Conservation (phyloP, 2,113 vertebrate genomes). For the Ammodytes marinus region DNA sequence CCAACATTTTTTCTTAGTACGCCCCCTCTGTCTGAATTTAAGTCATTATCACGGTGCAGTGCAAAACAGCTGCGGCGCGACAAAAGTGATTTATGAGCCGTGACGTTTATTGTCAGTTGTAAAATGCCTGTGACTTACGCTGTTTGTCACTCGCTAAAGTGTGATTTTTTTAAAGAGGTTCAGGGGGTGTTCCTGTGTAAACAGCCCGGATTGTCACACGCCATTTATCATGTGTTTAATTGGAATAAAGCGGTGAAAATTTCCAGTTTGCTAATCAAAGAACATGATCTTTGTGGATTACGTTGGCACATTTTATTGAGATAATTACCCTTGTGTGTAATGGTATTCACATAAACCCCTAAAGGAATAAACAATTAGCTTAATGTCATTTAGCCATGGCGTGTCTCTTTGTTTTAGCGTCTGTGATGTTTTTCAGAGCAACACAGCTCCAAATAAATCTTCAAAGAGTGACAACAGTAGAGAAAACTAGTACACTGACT, state of each 20-base stretch:
- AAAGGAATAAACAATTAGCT: slow-evolving; percentile 64
- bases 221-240: slow-evolving; percentile 74
- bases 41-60: slow-evolving; percentile 69
- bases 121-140: slow-evolving; percentile 70
- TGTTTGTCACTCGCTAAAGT: slow-evolving; percentile 61
- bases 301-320: slow-evolving; percentile 50
- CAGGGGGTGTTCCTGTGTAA: slow-evolving; percentile 62
- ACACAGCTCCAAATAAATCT: slow-evolving; percentile 39
- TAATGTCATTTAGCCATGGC: slow-evolving; percentile 51
- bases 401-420: slow-evolving; percentile 39
- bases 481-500: background rate
- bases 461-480: background rate
- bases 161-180: slow-evolving; percentile 57
- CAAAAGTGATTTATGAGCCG: slow-evolving; percentile 74
- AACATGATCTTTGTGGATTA: slow-evolving; percentile 69
- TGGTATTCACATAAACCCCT: slow-evolving; percentile 48
- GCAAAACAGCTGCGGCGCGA: slow-evolving; percentile 70
- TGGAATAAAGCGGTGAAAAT: slow-evolving; percentile 64
- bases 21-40: slow-evolving; percentile 52
- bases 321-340: slow-evolving; percentile 74
- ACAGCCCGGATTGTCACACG: slow-evolving; percentile 66
- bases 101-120: slow-evolving; percentile 75
- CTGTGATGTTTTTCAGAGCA: slow-evolving; percentile 26
- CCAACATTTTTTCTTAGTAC: slow-evolving; percentile 15
- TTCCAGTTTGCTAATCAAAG: slow-evolving; percentile 74